Conservation (phyloP, 2,797 vertebrate genomes). For the Serranus cabrilla region DNA sequence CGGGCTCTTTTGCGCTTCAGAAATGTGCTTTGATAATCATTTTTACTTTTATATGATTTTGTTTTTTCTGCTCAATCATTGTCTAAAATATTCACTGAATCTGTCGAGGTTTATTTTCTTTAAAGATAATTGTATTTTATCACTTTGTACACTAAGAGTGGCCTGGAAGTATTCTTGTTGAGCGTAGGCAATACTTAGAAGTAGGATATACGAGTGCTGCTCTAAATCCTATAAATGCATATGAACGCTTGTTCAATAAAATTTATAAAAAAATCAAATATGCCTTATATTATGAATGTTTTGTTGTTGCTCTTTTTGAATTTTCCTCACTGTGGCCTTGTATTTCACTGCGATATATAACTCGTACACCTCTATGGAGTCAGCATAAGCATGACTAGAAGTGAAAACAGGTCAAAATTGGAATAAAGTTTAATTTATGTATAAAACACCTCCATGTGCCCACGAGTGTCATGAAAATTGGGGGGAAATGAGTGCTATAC, state of each 20-base stretch:
- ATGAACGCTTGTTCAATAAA: constrained; percentile 21
- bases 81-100: neutral
- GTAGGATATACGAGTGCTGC: neutral
- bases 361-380: no score
- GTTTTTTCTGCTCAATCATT: neutral
- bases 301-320: no score
- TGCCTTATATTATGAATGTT: neutral
- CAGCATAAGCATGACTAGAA: no score
- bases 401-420: no score
- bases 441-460: no score
- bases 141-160: neutral
- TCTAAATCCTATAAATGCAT: constrained; percentile 7
- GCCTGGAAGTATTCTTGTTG: no score
- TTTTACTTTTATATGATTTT: neutral
- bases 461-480: no score
- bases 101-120: neutral
- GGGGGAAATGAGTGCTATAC: no score
- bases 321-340: no score
- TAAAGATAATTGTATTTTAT: neutral
- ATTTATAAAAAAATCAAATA: neutral
- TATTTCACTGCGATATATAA: no score
- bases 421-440: no score
- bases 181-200: neutral
- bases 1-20: neutral
- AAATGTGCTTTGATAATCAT: neutral